These are phyloP conservation scores for Myiothlypis chrysogaster DNA, from an alignment of 2,797 vertebrate species.

Conservation along the genomic window DNA sequence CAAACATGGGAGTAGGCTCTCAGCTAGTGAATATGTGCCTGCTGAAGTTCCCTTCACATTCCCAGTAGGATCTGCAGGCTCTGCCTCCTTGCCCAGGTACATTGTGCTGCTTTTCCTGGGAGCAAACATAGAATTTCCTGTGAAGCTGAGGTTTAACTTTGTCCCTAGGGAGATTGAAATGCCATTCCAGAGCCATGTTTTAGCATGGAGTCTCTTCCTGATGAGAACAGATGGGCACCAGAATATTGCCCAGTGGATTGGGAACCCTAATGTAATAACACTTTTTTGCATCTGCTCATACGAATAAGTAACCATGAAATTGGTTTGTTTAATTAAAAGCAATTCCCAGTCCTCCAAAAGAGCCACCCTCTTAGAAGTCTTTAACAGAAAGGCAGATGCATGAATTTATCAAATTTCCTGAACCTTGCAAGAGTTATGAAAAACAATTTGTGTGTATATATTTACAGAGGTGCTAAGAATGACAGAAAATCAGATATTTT, in stretches of 20 bases:
- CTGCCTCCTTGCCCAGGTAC: background rate
- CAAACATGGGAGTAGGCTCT: background rate
- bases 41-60: background rate
- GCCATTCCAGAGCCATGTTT: rapidly evolving
- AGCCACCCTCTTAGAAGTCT: background rate
- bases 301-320: background rate
- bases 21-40: background rate
- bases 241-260: background rate
- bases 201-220: rapidly evolving
- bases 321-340: conserved; percentile 21
- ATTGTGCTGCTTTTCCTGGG: background rate
- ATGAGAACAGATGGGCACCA: background rate
- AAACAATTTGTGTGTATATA: background rate
- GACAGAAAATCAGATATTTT: background rate
- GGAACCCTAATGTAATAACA: background rate
- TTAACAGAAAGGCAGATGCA: background rate
- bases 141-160: background rate
- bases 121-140: background rate
- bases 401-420: background rate
- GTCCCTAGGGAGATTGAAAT: background rate
- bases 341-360: background rate
- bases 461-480: background rate
- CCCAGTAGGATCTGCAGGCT: background rate
- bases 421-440: background rate
- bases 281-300: background rate